Evolutionary conservation across 1,140 invertebrate genomes (phyloP).

Genomic region (Dendroctonus valens): DNA sequence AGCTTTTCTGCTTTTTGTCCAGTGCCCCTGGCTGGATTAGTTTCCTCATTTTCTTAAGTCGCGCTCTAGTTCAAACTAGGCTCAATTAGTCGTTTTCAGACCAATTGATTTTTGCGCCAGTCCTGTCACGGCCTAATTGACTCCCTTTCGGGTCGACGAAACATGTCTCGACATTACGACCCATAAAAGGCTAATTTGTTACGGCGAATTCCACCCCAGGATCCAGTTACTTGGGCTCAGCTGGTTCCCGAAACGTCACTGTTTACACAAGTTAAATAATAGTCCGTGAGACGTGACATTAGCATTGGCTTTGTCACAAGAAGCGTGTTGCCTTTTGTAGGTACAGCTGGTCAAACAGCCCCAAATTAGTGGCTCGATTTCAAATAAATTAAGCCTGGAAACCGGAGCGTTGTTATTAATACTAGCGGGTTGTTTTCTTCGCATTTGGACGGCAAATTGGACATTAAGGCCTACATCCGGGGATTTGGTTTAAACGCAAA

Average conservation of each 20-base stretch:
- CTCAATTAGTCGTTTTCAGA: background rate
- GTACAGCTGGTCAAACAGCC: conserved; percentile 16
- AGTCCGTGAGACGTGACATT: conserved; percentile 18
- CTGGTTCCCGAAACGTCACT: conserved; percentile 14
- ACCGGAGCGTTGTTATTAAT: no score
- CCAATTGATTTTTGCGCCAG: background rate
- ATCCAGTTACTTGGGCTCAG: conserved; percentile 14
- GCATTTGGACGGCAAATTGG: no score
- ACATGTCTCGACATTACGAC: background rate
- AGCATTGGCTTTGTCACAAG: conserved; percentile 23
- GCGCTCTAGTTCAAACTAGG: background rate
- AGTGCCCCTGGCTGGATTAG: background rate
- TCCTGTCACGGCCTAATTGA: background rate
- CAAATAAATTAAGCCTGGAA: no score
- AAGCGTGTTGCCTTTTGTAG: conserved; percentile 11
- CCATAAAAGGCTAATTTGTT: conserved; percentile 12
- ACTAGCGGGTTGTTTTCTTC: no score
- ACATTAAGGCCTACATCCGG: background rate
- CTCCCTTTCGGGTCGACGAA: background rate
- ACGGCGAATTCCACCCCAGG: conserved; percentile 13
- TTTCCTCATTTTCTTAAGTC: background rate
- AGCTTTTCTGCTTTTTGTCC: background rate
- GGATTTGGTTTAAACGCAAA: background rate
- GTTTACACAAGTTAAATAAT: conserved; percentile 18
- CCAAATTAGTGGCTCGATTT: conserved; percentile 18